phyloP scores from a whole-genome alignment of 2,113 vertebrate genomes.

The Narcine bancroftii region DNA sequence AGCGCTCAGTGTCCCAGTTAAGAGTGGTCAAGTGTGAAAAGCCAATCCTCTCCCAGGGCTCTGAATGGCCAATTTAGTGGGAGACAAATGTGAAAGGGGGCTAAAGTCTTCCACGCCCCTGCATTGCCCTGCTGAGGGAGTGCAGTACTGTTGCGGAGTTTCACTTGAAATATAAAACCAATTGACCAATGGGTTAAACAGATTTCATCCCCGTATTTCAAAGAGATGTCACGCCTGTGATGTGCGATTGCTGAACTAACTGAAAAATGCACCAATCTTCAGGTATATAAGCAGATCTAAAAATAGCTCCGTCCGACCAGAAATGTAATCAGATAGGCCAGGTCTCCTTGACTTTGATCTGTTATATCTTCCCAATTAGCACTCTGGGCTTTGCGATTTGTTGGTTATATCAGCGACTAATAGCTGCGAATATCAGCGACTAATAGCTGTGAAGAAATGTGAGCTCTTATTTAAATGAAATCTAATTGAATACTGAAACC shows the following conservation, averaged over 20 bases:
- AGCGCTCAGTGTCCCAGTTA: no score
- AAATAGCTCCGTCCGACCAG: background rate
- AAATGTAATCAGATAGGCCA: background rate
- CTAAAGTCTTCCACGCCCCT: no score
- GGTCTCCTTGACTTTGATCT: background rate
- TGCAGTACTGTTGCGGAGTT: no score
- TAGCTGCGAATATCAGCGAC: background rate
- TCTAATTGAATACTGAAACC: background rate
- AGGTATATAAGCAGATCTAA: background rate
- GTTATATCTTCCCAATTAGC: background rate
- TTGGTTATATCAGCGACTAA: background rate
- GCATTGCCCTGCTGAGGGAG: no score
- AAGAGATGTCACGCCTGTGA: no score
- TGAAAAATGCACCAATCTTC: background rate
- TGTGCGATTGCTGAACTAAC: background rate
- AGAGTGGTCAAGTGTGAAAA: no score
- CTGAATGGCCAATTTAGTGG: no score
- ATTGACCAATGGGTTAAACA: no score
- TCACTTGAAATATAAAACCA: no score
- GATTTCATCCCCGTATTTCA: no score
- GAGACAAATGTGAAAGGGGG: no score
- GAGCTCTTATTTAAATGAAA: background rate
- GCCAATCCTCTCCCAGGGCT: no score
- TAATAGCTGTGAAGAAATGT: constrained; percentile 7
- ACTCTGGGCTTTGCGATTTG: background rate